Conservation (phyloP, 1,140 invertebrate genomes). For the Ephestia elutella region DNA sequence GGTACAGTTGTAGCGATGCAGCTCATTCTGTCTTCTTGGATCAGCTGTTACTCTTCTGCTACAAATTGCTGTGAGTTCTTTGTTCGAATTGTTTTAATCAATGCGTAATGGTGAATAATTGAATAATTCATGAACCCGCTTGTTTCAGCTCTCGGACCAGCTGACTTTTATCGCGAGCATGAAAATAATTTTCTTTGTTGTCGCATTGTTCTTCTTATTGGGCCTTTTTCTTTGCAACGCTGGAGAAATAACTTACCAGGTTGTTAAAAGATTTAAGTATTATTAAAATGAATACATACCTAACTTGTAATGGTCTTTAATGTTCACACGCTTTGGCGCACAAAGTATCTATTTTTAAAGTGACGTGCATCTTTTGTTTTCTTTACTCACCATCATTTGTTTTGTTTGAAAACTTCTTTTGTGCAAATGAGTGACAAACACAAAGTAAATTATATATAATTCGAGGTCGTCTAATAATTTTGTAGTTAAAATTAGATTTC, state of each 20-base stretch:
- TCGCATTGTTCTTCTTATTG: constrained; percentile 44
- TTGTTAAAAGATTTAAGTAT: constrained; percentile 16
- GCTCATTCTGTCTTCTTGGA: constrained; percentile 48
- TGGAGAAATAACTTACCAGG: constrained; percentile 58
- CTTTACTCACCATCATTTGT: too few relatives aligned
- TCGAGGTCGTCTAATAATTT: too few relatives aligned
- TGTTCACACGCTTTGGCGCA: too few relatives aligned
- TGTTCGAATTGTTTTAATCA: constrained; percentile 5
- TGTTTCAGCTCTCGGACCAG: constrained; percentile 45
- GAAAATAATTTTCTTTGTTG: constrained; percentile 49
- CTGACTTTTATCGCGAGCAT: constrained; percentile 36
- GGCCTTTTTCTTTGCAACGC: constrained; percentile 53
- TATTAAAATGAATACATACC: not conserved
- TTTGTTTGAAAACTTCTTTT: too few relatives aligned
- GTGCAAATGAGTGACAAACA: too few relatives aligned
- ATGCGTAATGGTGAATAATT: constrained; percentile 12
- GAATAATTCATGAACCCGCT: constrained; percentile 15
- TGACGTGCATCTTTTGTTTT: too few relatives aligned
- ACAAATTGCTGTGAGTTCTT: constrained; percentile 53
- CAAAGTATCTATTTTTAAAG: too few relatives aligned
- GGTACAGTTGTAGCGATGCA: constrained; percentile 52
- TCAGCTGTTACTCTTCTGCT: constrained; percentile 55
- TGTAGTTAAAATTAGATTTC: too few relatives aligned
- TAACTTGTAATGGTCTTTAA: too few relatives aligned
- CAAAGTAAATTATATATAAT: too few relatives aligned